These are phyloP conservation scores for Artemia franciscana DNA, from an alignment of 1,140 invertebrate species.

Conservation along the genomic window DNA sequence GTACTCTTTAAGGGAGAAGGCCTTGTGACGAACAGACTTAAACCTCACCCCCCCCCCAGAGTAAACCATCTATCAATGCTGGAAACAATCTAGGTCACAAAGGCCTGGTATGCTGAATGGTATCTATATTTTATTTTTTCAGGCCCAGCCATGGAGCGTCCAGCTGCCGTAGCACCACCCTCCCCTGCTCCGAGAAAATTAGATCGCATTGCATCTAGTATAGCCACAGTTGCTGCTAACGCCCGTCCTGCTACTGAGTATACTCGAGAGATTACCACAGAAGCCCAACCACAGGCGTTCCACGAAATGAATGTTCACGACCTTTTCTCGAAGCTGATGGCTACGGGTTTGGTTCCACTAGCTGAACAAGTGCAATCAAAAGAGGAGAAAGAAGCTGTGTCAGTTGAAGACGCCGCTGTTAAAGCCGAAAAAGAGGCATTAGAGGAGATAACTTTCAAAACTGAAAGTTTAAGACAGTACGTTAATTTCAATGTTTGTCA, in stretches of 20 bases:
- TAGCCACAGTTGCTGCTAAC: not conserved
- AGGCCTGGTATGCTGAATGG: too few relatives aligned
- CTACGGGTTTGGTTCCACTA: conserved; percentile 45
- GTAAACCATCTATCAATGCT: too few relatives aligned
- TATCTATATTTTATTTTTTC: conserved; percentile 12
- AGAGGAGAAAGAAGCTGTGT: too few relatives aligned
- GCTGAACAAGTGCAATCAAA: conserved; percentile 16
- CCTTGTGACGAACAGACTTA: too few relatives aligned
- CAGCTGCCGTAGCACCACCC: too few relatives aligned
- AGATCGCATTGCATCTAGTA: not conserved
- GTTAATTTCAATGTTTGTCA: too few relatives aligned
- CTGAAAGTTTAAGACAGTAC: conserved; percentile 36
- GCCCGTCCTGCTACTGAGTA: not conserved
- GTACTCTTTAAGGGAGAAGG: too few relatives aligned
- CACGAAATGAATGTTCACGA: conserved; percentile 45
- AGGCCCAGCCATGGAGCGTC: too few relatives aligned
- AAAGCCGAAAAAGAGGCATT: conserved; percentile 7
- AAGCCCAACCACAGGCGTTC: conserved; percentile 2
- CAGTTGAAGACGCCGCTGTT: too few relatives aligned
- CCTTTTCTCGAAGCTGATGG: conserved; percentile 55
- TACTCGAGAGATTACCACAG: not conserved
- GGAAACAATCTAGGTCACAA: too few relatives aligned
- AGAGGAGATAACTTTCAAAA: conserved; percentile 26
- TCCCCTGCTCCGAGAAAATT: not conserved
- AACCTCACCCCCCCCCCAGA: too few relatives aligned